Percentiles rank a stretch among this genome's conserved stretches.
Evolutionary conservation across 1,140 invertebrate genomes (phyloP).

Genomic region (Pseudomyrmex dendroicus): DNA sequence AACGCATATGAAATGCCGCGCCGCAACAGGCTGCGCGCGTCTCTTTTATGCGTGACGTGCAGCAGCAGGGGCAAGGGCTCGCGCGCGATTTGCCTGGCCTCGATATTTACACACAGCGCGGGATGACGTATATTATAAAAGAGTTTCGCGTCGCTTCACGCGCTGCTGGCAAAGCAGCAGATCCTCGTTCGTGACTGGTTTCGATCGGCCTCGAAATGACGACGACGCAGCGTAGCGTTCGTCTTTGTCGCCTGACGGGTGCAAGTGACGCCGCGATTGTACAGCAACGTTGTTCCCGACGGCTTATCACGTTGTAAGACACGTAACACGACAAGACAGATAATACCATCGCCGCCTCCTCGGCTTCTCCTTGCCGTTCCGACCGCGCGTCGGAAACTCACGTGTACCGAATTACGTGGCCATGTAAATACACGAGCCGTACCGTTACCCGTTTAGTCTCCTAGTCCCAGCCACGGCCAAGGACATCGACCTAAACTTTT

Average conservation of each 20-base stretch:
- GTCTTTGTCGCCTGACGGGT: constrained; percentile 41
- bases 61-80: constrained; percentile 29
- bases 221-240: constrained; percentile 48
- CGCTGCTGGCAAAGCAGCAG: neutral
- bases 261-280: constrained; percentile 25
- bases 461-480: constrained; percentile 60
- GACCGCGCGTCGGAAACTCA: neutral
- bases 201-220: constrained; percentile 24
- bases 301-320: constrained; percentile 79
- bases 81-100: constrained; percentile 47
- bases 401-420: constrained; percentile 74
- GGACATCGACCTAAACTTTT: constrained; percentile 63
- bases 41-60: constrained; percentile 1
- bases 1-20: constrained; percentile 27
- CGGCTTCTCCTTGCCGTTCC: constrained; percentile 14
- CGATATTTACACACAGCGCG: constrained; percentile 61
- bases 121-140: constrained; percentile 56
- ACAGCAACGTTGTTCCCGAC: constrained; percentile 62
- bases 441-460: constrained; percentile 65
- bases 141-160: constrained; percentile 21
- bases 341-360: constrained; percentile 62
- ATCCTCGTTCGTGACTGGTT: constrained; percentile 53
- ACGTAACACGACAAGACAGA: constrained; percentile 73
- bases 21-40: neutral
- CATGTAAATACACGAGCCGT: constrained; percentile 63